These are phyloP conservation scores for Propithecus deckenii DNA, from an alignment of 2,797 vertebrate genomes.

Conservation along the genomic window DNA sequence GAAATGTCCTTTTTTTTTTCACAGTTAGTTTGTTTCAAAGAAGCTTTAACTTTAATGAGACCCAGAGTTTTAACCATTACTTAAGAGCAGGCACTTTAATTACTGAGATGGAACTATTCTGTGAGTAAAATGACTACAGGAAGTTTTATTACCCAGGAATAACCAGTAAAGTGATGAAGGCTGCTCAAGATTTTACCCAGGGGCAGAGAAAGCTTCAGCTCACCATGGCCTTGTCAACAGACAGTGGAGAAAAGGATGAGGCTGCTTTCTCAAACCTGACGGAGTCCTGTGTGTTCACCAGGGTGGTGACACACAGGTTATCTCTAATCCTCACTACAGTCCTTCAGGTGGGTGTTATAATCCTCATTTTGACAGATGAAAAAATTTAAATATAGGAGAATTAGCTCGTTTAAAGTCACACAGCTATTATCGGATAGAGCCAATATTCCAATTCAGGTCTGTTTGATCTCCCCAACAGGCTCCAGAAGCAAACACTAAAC, in stretches of 20 bases:
- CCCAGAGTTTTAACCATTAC: neutral
- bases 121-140: neutral
- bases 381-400: neutral
- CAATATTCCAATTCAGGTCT: neutral
- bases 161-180: neutral
- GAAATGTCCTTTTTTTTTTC: neutral
- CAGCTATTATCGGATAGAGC: neutral
- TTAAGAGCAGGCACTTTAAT: neutral
- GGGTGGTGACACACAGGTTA: neutral
- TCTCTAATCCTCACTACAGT: neutral
- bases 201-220: neutral
- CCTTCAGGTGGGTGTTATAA: neutral
- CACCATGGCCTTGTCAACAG: neutral
- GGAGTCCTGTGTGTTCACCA: neutral
- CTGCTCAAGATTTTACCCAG: neutral
- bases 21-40: neutral
- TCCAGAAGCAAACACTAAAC: neutral
- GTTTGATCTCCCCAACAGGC: neutral
- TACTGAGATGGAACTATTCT: neutral
- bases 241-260: neutral
- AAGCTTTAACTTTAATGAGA: neutral
- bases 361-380: neutral
- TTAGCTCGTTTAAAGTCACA: neutral
- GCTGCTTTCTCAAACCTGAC: fast-evolving
- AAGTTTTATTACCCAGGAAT: neutral